Base-by-base conservation (phyloP, 1,140 invertebrate genomes). In the Ceratoteleas bidentatus region DNA sequence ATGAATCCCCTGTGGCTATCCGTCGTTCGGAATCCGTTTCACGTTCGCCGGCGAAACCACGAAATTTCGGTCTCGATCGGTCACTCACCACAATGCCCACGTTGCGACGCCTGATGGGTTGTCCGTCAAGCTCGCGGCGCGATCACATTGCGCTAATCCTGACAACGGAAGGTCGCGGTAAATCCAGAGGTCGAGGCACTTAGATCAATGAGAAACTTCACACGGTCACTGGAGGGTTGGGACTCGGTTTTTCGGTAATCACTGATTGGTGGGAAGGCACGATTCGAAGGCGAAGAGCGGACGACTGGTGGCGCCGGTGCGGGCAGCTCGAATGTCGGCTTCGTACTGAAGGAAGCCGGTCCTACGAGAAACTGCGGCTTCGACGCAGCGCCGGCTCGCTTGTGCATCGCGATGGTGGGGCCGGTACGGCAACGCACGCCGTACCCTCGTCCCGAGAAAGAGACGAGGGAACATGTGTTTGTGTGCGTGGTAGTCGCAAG, bases 341-440 rank as follows among this genome's bases (percentile, higher is more conserved):
- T 87, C 85, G 85, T 86, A 91, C 90, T 90, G 86, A 90, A 78
- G 84, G 85, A 86, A 85, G 84, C 84, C 86, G 83, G 82, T 85
- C 83, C 83, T 81, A 83, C 80, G 84, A 83, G 83, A 85, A 81
- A 84, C 84, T 86, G 64, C 72, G 81, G 77, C 74, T 77, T 70
- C 70, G 74, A 76, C 80, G 73, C 78, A 84, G 76, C 79, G 83
- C 77, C 83, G 83, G 84, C 78, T 68, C 76, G 72, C 68, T 81
- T 79, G 79, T 76, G 75, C 78, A 79, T 83, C 72, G 66, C 58
- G 68, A 81, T 75, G 81, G 84, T 81, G 84, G 81, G 76, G 80
- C 76, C 58, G 62, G 34, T 75, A 74, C 75, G 74, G 62, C 53
- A 83, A 83, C 80, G 74, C 80, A 64, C 74, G 50, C 64, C 58